Conservation (phyloP, 2,113 vertebrate species). For the Leucopsar rothschildi region DNA sequence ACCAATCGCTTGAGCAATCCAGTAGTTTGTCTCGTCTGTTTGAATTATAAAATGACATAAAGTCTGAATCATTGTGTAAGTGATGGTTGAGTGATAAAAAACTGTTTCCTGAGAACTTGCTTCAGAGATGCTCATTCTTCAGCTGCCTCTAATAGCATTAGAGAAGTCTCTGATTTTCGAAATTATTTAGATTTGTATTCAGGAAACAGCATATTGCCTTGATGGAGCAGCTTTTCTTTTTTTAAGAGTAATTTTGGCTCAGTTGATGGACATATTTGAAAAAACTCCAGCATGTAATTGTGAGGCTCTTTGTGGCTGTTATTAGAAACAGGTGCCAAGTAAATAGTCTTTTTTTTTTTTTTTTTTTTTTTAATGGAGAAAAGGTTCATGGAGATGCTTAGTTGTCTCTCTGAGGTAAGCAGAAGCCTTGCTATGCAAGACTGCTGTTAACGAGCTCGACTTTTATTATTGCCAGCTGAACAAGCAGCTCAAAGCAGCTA, state of each 20-base stretch:
- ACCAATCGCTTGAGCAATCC: not conserved
- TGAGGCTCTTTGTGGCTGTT: not conserved
- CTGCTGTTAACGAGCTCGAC: conserved; percentile 28
- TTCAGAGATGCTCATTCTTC: not conserved
- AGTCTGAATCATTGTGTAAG: not conserved
- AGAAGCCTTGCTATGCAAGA: conserved; percentile 9
- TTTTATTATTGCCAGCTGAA: conserved; percentile 44
- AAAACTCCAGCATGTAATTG: not conserved
- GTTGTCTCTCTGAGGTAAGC: not conserved
- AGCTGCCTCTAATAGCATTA: not conserved
- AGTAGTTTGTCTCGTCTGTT: not conserved
- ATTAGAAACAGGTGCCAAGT: not conserved
- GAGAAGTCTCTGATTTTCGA: not conserved
- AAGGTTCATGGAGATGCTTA: not conserved
- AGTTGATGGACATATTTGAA: not conserved
- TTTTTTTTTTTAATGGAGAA: not conserved
- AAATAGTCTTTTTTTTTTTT: not conserved
- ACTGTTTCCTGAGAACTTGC: not conserved
- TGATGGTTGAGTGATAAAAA: not conserved
- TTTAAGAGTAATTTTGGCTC: not conserved
- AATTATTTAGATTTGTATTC: not conserved
- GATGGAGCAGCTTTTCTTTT: not conserved
- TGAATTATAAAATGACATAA: not conserved
- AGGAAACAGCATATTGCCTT: not conserved
- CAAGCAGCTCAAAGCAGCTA: conserved; percentile 38